Percentiles rank a stretch among this genome's conserved stretches.
These are phyloP conservation scores for Drosophila saltans DNA, from an alignment of 1,140 invertebrate genomes.

Conservation along the genomic window DNA sequence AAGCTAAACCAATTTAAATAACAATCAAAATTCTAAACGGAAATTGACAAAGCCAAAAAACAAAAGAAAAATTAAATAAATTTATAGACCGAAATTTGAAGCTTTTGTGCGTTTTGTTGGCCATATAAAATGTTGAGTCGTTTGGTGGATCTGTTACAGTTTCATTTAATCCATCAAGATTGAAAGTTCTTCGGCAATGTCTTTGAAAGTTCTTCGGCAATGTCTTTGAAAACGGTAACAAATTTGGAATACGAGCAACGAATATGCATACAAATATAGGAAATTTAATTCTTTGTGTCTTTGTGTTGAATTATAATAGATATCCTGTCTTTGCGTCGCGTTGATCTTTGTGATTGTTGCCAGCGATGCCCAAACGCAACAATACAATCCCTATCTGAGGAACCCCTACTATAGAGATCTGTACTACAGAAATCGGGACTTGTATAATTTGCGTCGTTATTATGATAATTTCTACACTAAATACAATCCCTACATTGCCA, in stretches of 20 bases:
- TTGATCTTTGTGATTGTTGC: slow-evolving; percentile 40
- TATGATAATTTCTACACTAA: slow-evolving; percentile 75
- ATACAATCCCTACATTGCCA: slow-evolving; percentile 71
- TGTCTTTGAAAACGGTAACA: slow-evolving; percentile 71
- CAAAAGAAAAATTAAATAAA: slow-evolving; percentile 33
- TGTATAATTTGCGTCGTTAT: slow-evolving; percentile 70
- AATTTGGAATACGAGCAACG: neutral
- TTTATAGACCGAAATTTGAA: slow-evolving; percentile 62
- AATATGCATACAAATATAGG: slow-evolving; percentile 5
- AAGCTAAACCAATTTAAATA: slow-evolving; percentile 64
- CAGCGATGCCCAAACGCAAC: slow-evolving; percentile 48
- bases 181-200: slow-evolving; percentile 51
- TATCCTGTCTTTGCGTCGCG: slow-evolving; percentile 47
- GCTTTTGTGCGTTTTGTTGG: slow-evolving; percentile 44
- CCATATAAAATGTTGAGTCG: slow-evolving; percentile 61
- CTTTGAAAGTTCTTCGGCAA: slow-evolving; percentile 49
- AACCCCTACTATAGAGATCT: slow-evolving; percentile 63
- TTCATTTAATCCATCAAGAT: slow-evolving; percentile 53
- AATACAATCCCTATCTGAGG: slow-evolving; percentile 62
- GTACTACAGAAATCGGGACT: slow-evolving; percentile 73
- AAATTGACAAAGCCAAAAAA: slow-evolving; percentile 57
- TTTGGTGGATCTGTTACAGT: slow-evolving; percentile 58
- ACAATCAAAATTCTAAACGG: slow-evolving; percentile 78
- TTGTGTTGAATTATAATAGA: slow-evolving; percentile 34
- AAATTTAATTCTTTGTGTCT: neutral